Evolutionary conservation across 2,888 invertebrate genomes (phyloP).

Genomic region (Pinctada fucata): DNA sequence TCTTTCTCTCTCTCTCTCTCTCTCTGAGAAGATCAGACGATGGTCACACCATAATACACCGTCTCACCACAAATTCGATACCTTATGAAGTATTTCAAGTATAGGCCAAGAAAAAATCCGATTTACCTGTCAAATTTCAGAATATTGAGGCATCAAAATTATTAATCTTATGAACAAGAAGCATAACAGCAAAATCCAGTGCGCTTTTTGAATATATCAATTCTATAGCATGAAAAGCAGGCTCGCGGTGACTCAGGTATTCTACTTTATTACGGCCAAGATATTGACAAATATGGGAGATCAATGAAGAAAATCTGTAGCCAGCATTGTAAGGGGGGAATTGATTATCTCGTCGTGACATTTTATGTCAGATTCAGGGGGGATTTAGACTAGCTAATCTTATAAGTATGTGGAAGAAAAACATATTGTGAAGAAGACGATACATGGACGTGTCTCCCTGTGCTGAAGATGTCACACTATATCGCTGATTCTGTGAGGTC

Average conservation of each 20-base stretch:
- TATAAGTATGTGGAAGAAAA: no score
- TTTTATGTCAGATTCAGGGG: not conserved
- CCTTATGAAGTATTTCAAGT: no score
- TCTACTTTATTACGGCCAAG: not conserved
- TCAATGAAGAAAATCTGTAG: not conserved
- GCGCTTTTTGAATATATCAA: not conserved
- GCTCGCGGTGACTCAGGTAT: not conserved
- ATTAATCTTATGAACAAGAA: not conserved
- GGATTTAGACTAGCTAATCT: not conserved
- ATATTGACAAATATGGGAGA: not conserved
- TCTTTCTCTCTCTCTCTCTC: no score
- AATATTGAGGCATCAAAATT: not conserved
- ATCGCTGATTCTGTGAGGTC: no score
- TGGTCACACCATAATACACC: no score
- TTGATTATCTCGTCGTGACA: not conserved
- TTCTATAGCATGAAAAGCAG: not conserved
- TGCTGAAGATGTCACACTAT: no score
- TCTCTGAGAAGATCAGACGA: no score
- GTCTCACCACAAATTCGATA: no score
- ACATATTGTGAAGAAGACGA: no score
- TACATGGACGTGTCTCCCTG: no score
- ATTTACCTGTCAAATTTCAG: no score
- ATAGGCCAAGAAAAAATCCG: no score
- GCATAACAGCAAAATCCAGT: not conserved
- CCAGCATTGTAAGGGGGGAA: not conserved